Conservation (phyloP, 2,797 vertebrate species). For the Channa striata region DNA sequence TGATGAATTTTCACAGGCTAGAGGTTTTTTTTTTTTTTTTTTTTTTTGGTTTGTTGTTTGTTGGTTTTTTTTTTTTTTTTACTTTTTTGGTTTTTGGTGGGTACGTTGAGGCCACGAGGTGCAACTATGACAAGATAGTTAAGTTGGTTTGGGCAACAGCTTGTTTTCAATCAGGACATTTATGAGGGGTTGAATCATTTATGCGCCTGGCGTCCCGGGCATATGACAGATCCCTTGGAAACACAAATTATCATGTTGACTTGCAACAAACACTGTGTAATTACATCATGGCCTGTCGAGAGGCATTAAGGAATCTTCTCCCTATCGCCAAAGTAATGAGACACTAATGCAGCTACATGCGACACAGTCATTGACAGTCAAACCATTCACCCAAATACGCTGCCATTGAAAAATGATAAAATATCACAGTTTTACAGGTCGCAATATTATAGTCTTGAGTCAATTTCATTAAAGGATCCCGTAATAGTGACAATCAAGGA, state of each 20-base stretch:
- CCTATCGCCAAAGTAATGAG: slow-evolving; percentile 80
- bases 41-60: neutral
- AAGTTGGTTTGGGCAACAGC: slow-evolving; percentile 70
- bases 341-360: slow-evolving; percentile 77
- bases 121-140: slow-evolving; percentile 55
- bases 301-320: slow-evolving; percentile 79
- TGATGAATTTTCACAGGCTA: slow-evolving; percentile 55
- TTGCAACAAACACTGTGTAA: slow-evolving; percentile 82
- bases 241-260: slow-evolving; percentile 83
- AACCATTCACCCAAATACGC: slow-evolving; percentile 67
- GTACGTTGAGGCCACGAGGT: slow-evolving; percentile 58
- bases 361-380: slow-evolving; percentile 74
- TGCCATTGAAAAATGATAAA: slow-evolving; percentile 67
- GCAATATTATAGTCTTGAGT: slow-evolving; percentile 59
- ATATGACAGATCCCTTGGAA: slow-evolving; percentile 79
- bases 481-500: slow-evolving; percentile 68
- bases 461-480: slow-evolving; percentile 67
- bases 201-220: slow-evolving; percentile 73
- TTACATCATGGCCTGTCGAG: slow-evolving; percentile 82
- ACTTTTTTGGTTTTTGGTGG: slow-evolving; percentile 9
- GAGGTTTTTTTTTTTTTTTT: slow-evolving; percentile 16
- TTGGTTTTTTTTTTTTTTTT: neutral
- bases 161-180: slow-evolving; percentile 81
- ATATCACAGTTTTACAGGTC: slow-evolving; percentile 64
- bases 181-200: slow-evolving; percentile 81